Evolutionary conservation across 1,140 invertebrate species (phyloP).

Genomic region (Drosophila repleta): DNA sequence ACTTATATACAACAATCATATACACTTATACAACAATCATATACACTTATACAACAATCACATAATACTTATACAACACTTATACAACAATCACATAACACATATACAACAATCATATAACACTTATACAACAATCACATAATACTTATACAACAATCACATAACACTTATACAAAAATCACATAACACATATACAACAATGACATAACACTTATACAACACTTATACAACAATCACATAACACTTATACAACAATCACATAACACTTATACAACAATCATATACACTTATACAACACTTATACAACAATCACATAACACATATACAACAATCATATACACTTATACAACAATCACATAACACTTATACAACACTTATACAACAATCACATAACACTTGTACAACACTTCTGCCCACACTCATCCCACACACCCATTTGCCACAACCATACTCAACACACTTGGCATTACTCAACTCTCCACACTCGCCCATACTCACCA

Average conservation of each 20-base stretch:
- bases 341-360: not conserved
- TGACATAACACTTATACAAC: no score
- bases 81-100: not conserved
- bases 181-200: no score
- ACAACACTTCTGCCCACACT: no score
- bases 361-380: not conserved
- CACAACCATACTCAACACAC: not conserved
- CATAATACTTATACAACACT: not conserved
- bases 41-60: not conserved
- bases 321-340: no score
- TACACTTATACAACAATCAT: not conserved
- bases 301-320: not conserved
- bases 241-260: not conserved
- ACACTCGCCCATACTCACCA: conserved; percentile 13
- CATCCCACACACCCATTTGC: not conserved
- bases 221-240: not conserved
- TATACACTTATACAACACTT: not conserved
- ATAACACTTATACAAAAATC: no score
- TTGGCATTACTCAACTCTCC: not conserved
- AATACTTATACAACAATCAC: no score
- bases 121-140: no score
- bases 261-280: not conserved
- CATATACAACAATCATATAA: not conserved
- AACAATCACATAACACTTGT: not conserved
- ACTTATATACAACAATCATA: no score